Base-by-base conservation (phyloP, 2,888 invertebrate genomes). In the Tillus elongatus region DNA sequence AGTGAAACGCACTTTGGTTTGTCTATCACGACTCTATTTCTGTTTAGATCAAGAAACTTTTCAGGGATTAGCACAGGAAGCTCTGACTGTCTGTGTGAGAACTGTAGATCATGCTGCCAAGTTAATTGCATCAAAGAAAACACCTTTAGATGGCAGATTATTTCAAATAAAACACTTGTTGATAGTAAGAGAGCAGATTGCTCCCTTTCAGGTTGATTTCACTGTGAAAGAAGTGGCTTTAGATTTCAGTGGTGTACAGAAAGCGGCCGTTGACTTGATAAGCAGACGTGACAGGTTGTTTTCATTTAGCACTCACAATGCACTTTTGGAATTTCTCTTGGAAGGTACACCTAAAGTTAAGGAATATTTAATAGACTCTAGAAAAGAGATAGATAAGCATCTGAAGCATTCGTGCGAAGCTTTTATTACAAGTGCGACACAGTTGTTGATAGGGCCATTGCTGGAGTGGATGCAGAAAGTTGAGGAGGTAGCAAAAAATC, bases 121-220 rank as follows among this genome's bases (percentile, higher is more conserved):
- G 36, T 77, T 81, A 50, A 97, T 98, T 47, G 72, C 82, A 0
- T 63, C 72, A 1, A 77, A 76, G 49, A 86, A 81, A 66, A 49
- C 82, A 0, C 66, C 71, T n/a, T 71, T 93, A n/a, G 96, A 98
- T 66, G 95, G 90, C 0, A 82, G 89, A 58, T 70, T 98, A n/a
- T 98, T 98, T 64, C 84, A 96, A 67, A 91, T 98, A 29, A 98
- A 98, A 62, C 98, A 99, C 67, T 69, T 99, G 40, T 70, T 99
- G 2, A 98, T 99, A 40, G 70, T 99, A 2, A 69, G 98, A 13
- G 98, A 98, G 61, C 98, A 98, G 65, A 97, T 97, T 15, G 92
- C 96, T 0, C 97, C 98, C 0, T 98, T 97, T 60, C 92, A 96
- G 64, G 90, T 91, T 0, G 96, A 92, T 58, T 90, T 90, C 51